Evolutionary conservation across 1,140 invertebrate genomes (phyloP).

Genomic region (Dinothrombium tinctorium): DNA sequence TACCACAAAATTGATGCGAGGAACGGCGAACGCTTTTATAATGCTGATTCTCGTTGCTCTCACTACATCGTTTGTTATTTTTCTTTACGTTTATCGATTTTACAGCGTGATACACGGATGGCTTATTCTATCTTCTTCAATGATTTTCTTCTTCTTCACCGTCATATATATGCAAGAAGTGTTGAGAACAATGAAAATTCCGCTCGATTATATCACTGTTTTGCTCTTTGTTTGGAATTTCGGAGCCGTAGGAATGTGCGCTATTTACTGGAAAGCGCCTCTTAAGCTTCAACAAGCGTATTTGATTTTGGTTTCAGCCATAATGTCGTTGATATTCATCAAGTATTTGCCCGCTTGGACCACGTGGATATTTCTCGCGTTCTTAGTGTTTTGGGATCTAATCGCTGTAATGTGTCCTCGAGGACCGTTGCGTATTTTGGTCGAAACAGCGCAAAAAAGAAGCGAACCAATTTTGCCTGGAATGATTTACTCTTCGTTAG

Average conservation of each 20-base stretch:
- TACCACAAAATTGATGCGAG: constrained; percentile 79
- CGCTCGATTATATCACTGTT: constrained; percentile 80
- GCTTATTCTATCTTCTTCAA: constrained; percentile 84
- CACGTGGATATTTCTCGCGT: constrained; percentile 81
- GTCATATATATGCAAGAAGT: too few species aligned
- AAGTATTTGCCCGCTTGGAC: constrained; percentile 99
- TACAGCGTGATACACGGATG: constrained; percentile 87
- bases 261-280: constrained; percentile 94
- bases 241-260: constrained; percentile 87
- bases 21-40: constrained; percentile 80
- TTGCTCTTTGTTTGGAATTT: constrained; percentile 89
- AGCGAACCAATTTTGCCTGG: constrained; percentile 98
- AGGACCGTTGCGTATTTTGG: constrained; percentile 86
- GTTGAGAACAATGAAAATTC: constrained; percentile 74
- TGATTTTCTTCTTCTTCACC: constrained; percentile 78
- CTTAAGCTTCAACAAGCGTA: constrained; percentile 81
- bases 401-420: constrained; percentile 88
- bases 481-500: constrained; percentile 77
- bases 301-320: constrained; percentile 79
- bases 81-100: constrained; percentile 82
- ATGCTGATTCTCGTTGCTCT: constrained; percentile 69
- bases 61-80: constrained; percentile 81
- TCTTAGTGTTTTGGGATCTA: constrained; percentile 96
- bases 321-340: constrained; percentile 98
- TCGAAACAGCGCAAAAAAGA: constrained; percentile 93